Conservation (phyloP, 2,113 vertebrate species). For the Aspidoscelis tigris region DNA sequence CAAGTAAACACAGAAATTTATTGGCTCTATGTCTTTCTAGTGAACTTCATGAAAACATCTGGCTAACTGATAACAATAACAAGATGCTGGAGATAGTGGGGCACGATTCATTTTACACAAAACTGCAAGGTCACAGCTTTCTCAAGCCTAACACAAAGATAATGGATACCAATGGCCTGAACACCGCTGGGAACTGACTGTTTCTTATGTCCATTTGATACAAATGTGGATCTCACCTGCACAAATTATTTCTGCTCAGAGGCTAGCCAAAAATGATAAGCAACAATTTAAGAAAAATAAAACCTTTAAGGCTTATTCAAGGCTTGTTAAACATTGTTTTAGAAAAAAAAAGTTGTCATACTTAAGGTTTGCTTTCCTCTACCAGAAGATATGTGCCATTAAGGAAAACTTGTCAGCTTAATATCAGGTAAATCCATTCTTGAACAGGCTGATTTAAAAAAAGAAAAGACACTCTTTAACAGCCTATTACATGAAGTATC, state of each 20-base stretch:
- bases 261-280: constrained; percentile 19
- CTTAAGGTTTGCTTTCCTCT: background rate
- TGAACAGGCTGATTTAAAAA: constrained; percentile 31
- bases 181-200: constrained; percentile 33
- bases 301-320: background rate
- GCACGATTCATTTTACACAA: background rate
- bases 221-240: background rate
- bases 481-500: background rate
- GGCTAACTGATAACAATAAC: no score
- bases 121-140: background rate
- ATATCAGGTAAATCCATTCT: constrained; percentile 46
- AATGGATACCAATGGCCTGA: constrained; percentile 21
- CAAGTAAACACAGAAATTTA: background rate
- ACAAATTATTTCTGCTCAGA: background rate
- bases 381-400: constrained; percentile 36
- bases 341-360: background rate
- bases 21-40: background rate
- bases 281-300: no score
- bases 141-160: constrained; percentile 4
- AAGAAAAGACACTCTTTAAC: constrained; percentile 11
- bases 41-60: background rate
- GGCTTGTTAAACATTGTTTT: background rate
- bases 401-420: constrained; percentile 50
- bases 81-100: background rate
- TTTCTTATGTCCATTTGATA: constrained; percentile 14